Evolutionary conservation across 2,888 invertebrate species (phyloP).

Genomic region (Limnephilus rhombicus): DNA sequence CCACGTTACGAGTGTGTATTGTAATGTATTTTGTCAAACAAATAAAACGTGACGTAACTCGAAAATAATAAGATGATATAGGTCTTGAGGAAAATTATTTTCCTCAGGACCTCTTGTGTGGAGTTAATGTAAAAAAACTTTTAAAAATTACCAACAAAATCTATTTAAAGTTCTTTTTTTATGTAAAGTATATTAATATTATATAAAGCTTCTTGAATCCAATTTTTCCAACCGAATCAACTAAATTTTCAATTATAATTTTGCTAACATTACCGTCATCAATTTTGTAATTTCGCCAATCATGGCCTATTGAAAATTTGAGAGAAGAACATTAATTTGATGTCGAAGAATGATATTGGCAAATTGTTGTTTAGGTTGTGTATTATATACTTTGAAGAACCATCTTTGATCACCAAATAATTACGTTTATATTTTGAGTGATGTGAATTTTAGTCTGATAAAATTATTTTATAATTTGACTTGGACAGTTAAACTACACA

Average conservation of each 20-base stretch:
- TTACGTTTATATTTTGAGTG: not conserved
- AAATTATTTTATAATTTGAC: not conserved
- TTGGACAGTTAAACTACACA: not conserved
- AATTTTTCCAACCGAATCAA: not conserved
- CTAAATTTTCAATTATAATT: not conserved
- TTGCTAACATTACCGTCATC: not conserved
- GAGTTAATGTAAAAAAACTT: too few relatives aligned
- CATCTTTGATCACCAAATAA: not conserved
- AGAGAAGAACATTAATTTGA: not conserved
- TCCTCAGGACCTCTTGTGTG: too few relatives aligned
- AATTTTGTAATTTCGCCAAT: not conserved
- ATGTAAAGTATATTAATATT: not conserved
- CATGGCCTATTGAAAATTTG: not conserved
- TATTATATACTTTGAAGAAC: not conserved
- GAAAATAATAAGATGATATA: too few relatives aligned
- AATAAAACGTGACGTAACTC: too few relatives aligned
- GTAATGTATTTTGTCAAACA: too few relatives aligned
- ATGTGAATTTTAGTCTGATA: not conserved
- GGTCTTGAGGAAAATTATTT: too few relatives aligned
- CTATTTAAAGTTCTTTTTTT: not conserved
- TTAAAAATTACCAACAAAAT: not conserved
- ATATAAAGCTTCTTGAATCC: not conserved
- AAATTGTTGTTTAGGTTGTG: not conserved
- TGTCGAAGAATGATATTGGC: not conserved
- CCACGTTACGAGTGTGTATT: too few relatives aligned